Evolutionary conservation across 2,888 invertebrate species (phyloP).

Genomic region (Homarus gammarus): DNA sequence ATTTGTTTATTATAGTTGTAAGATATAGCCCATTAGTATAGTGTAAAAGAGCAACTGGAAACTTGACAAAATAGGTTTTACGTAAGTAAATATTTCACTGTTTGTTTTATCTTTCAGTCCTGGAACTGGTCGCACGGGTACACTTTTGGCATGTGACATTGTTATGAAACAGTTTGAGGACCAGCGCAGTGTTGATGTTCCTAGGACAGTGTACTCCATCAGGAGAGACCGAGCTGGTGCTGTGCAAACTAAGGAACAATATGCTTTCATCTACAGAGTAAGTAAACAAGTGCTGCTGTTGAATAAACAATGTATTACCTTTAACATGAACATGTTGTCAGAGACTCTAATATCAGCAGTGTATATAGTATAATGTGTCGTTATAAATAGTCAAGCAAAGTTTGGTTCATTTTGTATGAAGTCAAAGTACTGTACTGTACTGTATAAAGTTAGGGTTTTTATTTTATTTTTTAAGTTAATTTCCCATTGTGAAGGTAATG

Average conservation of each 20-base stretch:
- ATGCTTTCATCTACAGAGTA: slow-evolving; percentile 94
- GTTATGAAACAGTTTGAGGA: slow-evolving; percentile 92
- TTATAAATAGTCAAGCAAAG: background rate
- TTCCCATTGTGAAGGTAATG: no score
- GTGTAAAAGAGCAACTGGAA: no score
- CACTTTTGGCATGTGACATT: slow-evolving; percentile 91
- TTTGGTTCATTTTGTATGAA: background rate
- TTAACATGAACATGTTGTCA: background rate
- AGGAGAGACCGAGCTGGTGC: slow-evolving; percentile 93
- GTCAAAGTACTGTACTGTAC: no score
- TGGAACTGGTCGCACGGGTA: slow-evolving; percentile 92
- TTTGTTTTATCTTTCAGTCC: slow-evolving; percentile 84
- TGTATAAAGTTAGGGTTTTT: no score
- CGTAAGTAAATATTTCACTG: slow-evolving; percentile 50
- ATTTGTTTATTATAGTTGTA: no score
- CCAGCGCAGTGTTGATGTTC: slow-evolving; percentile 89
- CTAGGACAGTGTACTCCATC: slow-evolving; percentile 90
- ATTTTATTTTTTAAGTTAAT: no score
- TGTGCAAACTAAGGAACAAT: slow-evolving; percentile 94
- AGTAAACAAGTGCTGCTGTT: no score
- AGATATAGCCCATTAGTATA: no score
- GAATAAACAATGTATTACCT: background rate
- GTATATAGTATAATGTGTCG: background rate
- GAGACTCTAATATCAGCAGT: background rate
- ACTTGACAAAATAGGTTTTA: no score